A percentile compares a stretch with the other conserved stretches of the same genome.
Evolutionary conservation across 2,113 vertebrate genomes (phyloP).

Genomic region (Lasiurus borealis): DNA sequence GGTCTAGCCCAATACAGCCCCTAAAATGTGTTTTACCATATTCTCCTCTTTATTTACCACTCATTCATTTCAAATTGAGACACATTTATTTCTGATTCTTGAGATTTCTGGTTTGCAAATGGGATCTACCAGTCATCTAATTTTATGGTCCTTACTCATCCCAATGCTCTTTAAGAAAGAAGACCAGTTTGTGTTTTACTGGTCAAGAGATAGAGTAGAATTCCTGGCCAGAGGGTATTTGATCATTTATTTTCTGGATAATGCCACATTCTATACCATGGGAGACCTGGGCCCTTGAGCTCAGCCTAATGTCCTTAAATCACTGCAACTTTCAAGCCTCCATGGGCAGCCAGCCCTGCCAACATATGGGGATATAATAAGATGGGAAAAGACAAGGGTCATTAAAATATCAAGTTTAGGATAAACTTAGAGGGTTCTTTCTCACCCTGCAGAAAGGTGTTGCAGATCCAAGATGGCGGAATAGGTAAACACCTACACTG

Average conservation of each 20-base stretch:
- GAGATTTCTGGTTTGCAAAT: neutral
- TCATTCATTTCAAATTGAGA: neutral
- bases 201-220: neutral
- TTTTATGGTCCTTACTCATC: neutral
- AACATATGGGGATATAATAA: neutral
- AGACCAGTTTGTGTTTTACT: neutral
- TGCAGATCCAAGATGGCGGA: no score
- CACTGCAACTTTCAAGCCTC: neutral
- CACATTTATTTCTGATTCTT: neutral
- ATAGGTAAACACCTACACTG: no score
- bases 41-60: neutral
- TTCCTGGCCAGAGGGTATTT: neutral
- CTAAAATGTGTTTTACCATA: neutral
- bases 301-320: slow-evolving; percentile 36
- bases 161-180: neutral
- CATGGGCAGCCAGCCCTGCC: neutral
- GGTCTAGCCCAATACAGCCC: neutral
- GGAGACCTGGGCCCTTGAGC: slow-evolving; percentile 36
- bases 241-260: slow-evolving; percentile 61
- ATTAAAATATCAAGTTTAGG: neutral
- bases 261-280: neutral
- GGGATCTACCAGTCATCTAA: neutral
- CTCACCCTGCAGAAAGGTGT: no score
- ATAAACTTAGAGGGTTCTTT: no score
- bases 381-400: neutral